A percentile compares a stretch with the other conserved stretches of the same genome.
Evolutionary conservation across 1,140 invertebrate species (phyloP).

Genomic region (Drosophila mojavensis): DNA sequence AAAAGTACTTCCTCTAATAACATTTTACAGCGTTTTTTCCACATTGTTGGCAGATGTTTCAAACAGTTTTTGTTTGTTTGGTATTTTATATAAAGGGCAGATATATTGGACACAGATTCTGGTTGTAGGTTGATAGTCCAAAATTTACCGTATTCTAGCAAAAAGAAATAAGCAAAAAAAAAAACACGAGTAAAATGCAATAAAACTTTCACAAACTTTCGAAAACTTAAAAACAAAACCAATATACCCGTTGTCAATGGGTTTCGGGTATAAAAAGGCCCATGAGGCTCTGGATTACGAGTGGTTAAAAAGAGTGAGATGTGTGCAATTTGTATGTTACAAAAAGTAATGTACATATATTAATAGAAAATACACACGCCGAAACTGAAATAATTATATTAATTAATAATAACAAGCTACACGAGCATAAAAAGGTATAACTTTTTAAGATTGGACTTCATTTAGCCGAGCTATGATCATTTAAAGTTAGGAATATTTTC

Average conservation of each 20-base stretch:
- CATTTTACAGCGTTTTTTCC: not conserved
- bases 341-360: too few relatives aligned
- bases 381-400: too few relatives aligned
- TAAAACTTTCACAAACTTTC: constrained; percentile 35
- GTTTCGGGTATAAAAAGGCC: too few relatives aligned
- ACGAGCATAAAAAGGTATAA: not conserved
- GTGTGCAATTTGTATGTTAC: too few relatives aligned
- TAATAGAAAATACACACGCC: too few relatives aligned
- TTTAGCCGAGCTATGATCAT: not conserved
- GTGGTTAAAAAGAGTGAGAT: too few relatives aligned
- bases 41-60: not conserved
- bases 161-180: not conserved
- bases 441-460: not conserved
- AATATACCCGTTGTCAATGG: too few relatives aligned
- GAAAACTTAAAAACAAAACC: not conserved
- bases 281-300: too few relatives aligned
- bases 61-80: constrained; percentile 14
- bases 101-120: constrained; percentile 43
- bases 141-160: constrained; percentile 57
- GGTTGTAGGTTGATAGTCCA: constrained; percentile 23
- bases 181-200: constrained; percentile 26
- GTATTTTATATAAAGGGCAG: constrained; percentile 19
- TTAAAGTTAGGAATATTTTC: not conserved
- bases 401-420: too few relatives aligned
- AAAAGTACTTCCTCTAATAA: not conserved